Evolutionary conservation across 1,140 invertebrate species (phyloP), one percentile per base, ranked within the genome.

Genomic region (Globodera ellingtonae): DNA sequence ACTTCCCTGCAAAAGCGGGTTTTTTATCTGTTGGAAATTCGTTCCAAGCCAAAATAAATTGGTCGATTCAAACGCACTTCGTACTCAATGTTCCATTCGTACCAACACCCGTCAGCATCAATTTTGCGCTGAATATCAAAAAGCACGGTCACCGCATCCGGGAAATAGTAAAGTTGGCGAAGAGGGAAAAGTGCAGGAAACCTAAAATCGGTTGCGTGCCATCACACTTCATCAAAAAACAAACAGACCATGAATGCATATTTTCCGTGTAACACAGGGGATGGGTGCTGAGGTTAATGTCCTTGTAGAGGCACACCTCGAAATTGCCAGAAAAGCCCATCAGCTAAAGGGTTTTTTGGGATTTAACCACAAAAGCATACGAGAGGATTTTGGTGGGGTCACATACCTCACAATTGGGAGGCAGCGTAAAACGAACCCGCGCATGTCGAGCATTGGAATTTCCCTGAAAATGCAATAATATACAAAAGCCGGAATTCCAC

Each of bases 281-380:
- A 59, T 72, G 75, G 35, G 81, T 86, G 44, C 86, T 86, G 4
- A 88, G 66, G 15, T 56, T 62, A 13, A 88, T 75, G 67, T 86
- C 78, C 67, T 86, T 83, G 74, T 87, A 87, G 8, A 88, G 79
- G 47, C 48, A 21, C 18, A 81, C 77, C 21, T 86, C 75, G 70
- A 88, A 88, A 69, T 86, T 86, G 9, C 84, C 87, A 24, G 86
- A 87, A 76, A 88, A 88, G 52, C 87, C 86, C 82, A 85, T 88
- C 35, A 88, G 24, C 83, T 84, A 72, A 86, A 84, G 9, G 35
- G 35, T 2, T 35, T 35, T 35, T 35, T 35, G 35, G 35, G 2
- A 35, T 35, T 35, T 35, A 35, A 35, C 35, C 35, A 18, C 59
- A 83, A 79, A 48, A 46, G 18, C 24, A 6, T 0, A 10, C 2